Base-by-base conservation (phyloP, 2,888 invertebrate species). In the Thalpophila matura region DNA sequence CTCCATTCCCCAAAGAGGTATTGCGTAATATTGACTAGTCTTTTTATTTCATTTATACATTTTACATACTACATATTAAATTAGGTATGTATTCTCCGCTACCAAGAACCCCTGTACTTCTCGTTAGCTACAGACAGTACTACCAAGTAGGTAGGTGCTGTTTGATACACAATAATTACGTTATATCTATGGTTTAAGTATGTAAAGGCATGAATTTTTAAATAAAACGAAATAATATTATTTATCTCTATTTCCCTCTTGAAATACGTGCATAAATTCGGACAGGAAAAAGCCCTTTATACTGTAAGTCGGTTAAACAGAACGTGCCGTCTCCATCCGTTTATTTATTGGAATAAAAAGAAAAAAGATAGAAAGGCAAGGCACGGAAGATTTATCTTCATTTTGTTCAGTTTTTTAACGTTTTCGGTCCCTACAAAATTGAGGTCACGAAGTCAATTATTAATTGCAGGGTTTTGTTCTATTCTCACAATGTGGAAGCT, bases 321-420 rank as follows among this genome's bases (percentile, higher is more conserved):
- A 75, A 66, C 45, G 75, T 54, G 62, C 62, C 33, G 46, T 26
- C 37, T 18, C 53, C n/a, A 68, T 65, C 51, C 43, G 54, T 51
- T 58, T 78, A 71, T 77, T 67, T 75, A 61, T 63, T 47, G 46
- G 31, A 59, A 77, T 64, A 77, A 63, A 69, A 69, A 53, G 31
- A 46, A 63, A 65, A 74, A 35, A 71, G 46, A 55, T 40, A 53
- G 53, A 29, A 43, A 35, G 56, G 27, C 55, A 43, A 35, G 56
- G 27, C 55, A 18, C 5, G 35, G n/a, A 55, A 63, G 62, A 77
- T 74, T 74, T 74, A 79, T 79, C 68, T 77, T 74, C 70, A 68
- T 70, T 73, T 61, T 51, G 51, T 51, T 42, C 43, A 47, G 46
- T 61, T 76, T 72, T 77, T 77, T 64, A 63, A 64, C 77, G 70